phyloP scores from a whole-genome alignment of 2,888 invertebrate genomes.

The Drosophila siamana region DNA sequence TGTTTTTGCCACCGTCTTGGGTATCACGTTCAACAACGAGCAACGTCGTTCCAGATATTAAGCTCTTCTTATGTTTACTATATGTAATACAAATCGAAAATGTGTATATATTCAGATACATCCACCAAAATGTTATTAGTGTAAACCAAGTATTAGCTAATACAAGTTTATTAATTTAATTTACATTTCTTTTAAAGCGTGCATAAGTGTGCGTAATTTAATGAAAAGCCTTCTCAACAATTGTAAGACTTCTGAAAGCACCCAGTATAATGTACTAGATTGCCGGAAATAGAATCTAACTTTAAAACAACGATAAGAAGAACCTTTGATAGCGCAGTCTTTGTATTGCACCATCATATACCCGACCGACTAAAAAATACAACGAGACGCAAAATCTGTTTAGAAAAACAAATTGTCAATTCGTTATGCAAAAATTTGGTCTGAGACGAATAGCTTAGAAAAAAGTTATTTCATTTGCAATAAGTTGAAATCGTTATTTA shows the following conservation, averaged over 20 bases:
- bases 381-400: neutral
- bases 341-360: neutral
- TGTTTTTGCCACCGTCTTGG: conserved; percentile 93
- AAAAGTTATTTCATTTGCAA: neutral
- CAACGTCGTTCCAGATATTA: conserved; percentile 89
- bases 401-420: neutral
- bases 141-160: conserved; percentile 10
- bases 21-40: conserved; percentile 93
- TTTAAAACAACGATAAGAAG: neutral
- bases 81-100: neutral
- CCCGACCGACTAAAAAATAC: neutral
- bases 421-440: neutral
- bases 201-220: no score
- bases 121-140: conserved; percentile 8
- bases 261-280: neutral
- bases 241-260: neutral
- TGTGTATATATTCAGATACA: neutral
- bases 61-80: conserved; percentile 52
- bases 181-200: neutral
- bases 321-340: neutral
- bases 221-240: no score
- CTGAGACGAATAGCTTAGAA: neutral
- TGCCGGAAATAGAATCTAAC: neutral
- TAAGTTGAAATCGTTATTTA: conserved; percentile 4
- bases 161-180: conserved; percentile 10